Percentiles rank a stretch among this genome's conserved stretches.
phyloP scores from a whole-genome alignment of 2,888 invertebrate genomes.

The Melanargia galathea region DNA sequence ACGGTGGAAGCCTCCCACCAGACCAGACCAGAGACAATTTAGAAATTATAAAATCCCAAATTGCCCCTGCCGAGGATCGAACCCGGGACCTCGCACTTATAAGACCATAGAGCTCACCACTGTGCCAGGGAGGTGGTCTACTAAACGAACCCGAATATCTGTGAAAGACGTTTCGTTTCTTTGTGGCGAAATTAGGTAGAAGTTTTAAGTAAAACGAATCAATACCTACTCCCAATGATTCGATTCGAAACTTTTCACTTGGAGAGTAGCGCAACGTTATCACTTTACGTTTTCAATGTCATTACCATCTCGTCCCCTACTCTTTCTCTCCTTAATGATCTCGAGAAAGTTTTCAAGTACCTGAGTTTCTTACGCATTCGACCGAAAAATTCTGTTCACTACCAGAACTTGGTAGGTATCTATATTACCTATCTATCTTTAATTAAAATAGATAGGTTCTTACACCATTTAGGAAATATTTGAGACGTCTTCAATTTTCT shows the following conservation, averaged over 20 bases:
- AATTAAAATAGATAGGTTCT: not conserved
- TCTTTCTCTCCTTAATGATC: slow-evolving; percentile 27
- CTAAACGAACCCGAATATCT: too few species aligned
- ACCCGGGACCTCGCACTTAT: too few species aligned
- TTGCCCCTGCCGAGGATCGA: too few species aligned
- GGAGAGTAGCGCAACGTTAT: slow-evolving; percentile 33
- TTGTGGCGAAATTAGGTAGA: not conserved
- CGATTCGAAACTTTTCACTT: slow-evolving; percentile 22
- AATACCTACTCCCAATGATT: slow-evolving; percentile 43
- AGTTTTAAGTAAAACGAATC: not conserved
- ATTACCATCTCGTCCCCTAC: slow-evolving; percentile 45
- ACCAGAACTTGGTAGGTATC: too few species aligned
- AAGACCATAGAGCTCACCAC: too few species aligned
- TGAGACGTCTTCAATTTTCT: not conserved
- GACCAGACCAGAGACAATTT: too few species aligned
- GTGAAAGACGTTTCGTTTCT: too few species aligned
- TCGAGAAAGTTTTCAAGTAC: slow-evolving; percentile 45
- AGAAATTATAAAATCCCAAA: too few species aligned
- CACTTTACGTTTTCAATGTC: slow-evolving; percentile 48
- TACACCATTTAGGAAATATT: not conserved
- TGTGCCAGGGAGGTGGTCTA: too few species aligned
- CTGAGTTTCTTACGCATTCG: slow-evolving; percentile 33
- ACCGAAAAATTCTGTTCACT: not conserved
- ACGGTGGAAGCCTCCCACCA: too few species aligned
- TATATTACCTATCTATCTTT: too few species aligned